phyloP scores from a whole-genome alignment of 2,797 vertebrate genomes.

The Bucorvus abyssinicus region DNA sequence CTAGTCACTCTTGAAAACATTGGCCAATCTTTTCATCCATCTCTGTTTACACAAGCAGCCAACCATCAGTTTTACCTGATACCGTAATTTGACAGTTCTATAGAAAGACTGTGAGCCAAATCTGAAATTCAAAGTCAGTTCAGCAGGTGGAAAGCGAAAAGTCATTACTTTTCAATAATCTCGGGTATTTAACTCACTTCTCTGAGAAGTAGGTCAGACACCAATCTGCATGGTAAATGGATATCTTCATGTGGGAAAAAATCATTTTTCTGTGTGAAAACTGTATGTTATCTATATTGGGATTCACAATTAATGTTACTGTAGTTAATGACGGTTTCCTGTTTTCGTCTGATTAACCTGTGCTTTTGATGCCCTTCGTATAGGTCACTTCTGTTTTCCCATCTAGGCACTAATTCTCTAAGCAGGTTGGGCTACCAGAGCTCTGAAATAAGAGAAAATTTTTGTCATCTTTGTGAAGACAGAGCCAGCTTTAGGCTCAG shows the following conservation, averaged over 20 bases:
- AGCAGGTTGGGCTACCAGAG: background rate
- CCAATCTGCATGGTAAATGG: background rate
- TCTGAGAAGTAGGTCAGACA: conserved; percentile 11
- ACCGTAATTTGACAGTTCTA: background rate
- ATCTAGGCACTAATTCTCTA: background rate
- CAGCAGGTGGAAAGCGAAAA: background rate
- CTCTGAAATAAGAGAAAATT: background rate
- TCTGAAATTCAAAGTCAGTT: conserved; percentile 13
- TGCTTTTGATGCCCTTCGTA: background rate
- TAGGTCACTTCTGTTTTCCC: background rate
- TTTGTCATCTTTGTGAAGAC: background rate
- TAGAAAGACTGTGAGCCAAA: background rate
- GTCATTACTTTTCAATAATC: background rate
- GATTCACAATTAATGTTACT: background rate
- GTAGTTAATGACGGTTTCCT: background rate
- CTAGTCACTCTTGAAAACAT: background rate
- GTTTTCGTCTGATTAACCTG: background rate
- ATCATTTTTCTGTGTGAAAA: background rate
- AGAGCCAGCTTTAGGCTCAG: background rate
- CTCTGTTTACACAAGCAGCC: background rate
- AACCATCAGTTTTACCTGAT: background rate
- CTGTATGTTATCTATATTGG: background rate
- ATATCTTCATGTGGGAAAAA: background rate
- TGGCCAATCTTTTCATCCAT: background rate
- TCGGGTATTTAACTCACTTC: background rate